Conservation (phyloP, 30 jellyfish, hydroid and myxozoan genomes). For the Cassiopea andromeda region DNA sequence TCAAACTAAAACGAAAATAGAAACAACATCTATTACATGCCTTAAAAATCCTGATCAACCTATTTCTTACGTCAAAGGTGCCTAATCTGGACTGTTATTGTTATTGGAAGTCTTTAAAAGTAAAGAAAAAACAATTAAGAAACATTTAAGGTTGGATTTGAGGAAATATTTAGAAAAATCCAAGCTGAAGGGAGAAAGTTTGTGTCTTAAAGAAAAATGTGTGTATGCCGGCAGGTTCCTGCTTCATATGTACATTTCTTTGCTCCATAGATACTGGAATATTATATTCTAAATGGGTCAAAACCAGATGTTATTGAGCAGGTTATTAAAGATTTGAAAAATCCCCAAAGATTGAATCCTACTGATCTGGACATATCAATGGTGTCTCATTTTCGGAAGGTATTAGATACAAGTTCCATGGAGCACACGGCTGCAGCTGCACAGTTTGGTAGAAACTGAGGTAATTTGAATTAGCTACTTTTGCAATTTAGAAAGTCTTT, state of each 20-base stretch:
- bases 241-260: not conserved
- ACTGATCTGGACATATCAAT: constrained; percentile 27
- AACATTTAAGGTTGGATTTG: too few species aligned
- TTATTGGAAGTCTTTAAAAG: too few species aligned
- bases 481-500: not conserved
- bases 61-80: too few species aligned
- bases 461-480: not conserved
- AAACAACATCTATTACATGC: too few species aligned
- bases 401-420: not conserved
- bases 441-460: constrained; percentile 32
- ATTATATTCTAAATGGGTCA: constrained; percentile 7
- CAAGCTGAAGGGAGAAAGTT: too few species aligned
- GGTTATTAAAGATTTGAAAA: constrained; percentile 30
- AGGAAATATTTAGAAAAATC: too few species aligned
- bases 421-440: constrained; percentile 30
- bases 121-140: too few species aligned
- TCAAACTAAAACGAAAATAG: too few species aligned
- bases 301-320: constrained; percentile 4
- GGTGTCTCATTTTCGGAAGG: constrained; percentile 10
- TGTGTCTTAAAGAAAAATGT: too few species aligned
- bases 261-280: constrained; percentile 14
- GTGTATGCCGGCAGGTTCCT: too few species aligned
- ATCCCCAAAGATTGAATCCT: constrained; percentile 14
- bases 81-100: too few species aligned
- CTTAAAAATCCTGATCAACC: too few species aligned